Evolutionary conservation across 2,113 vertebrate species (phyloP), one percentile per base, ranked within the genome.

Genomic region (Microtus montanus): DNA sequence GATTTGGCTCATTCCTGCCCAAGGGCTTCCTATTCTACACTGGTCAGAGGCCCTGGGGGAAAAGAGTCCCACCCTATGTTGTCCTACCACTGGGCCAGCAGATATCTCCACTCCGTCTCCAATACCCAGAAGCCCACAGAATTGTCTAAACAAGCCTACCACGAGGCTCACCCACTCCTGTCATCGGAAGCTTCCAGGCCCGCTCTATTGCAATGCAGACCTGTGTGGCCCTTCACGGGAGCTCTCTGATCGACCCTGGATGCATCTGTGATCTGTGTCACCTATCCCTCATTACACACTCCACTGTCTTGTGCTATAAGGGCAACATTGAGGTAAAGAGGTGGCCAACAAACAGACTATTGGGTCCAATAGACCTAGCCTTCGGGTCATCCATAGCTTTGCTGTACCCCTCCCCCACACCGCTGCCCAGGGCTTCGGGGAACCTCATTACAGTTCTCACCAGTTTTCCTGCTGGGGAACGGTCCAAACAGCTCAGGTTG

Each of bases 281-380:
- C 14, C 63, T 4, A 2, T 44, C 33, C 26, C 1, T 20, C 24
- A 17, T 10, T 12, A 12, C 66, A 22, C 9, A 33, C 41, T 3
- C 7, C 5, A 13, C 71, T n/a, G 1, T 9, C 74, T 41, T 5
- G 13, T 13, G 2, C 22, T 28, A 3, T 64, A 35, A 24, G 14
- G n/a, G 20, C 24, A 28, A 5, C n/a, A 44, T 1, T 0, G 3
- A 17, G 7, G 41, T 8, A n/a, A 35, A 30, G 5, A 17, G 5
- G 2, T 0, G 44, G 22, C 26, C 52, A 66, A 4, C 52, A 28
- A 58, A 63, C 17, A 4, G 64, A 28, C 49, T n/a, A 1, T 17
- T 7, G 8, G 75, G 52, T 52, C 33, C 5, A 22, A 6, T 1
- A 24, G 89, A 80, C 61, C 15, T n/a, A 61, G 54, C 28, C 17